Evolutionary conservation across 2,113 vertebrate genomes (phyloP), one percentile per base, ranked within the genome.

Genomic region (Malaclemys terrapin): DNA sequence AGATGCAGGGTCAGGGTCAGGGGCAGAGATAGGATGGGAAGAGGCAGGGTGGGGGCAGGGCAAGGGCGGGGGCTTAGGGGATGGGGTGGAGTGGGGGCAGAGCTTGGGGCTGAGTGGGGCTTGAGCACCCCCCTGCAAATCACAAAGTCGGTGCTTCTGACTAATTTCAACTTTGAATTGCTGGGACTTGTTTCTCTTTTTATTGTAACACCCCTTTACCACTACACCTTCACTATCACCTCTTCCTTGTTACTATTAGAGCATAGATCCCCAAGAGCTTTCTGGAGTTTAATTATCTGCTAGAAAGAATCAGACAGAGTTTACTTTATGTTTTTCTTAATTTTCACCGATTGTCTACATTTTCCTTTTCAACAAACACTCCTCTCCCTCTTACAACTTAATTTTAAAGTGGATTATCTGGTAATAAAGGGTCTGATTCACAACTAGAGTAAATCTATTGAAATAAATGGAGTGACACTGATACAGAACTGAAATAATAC

Each of bases 141-240:
- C 24, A 27, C 56, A 27, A 57, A 57, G 56, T 57, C 10, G 25
- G 24, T 57, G 56, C 22, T 22, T 57, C 56, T 57, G 56, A 84
- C 7, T 14, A 82, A 89, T 88, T 91, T 42, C 29, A 83, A 0
- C 29, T 91, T 24, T 5, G 35, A 62, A 52, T 4, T 82, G 81
- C 93, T 53, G 47, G 42, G 45, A 72, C 13, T 35, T 88, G 8
- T 1, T 1, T 0, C 0, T 87, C 45, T 31, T 62, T 89, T 2
- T 80, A 89, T 90, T 5, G 35, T 80, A 82, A 6, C 49, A 42
- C 62, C 82, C 49, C 6, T 31, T 4, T 4, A 88, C 94, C 42
- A 85, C 3, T 65, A 80, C 11, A 12, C 88, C 80, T 92, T 62
- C 13, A 22, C 82, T 91, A 56, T 27, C 12, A 29, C 72, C 35